Evolutionary conservation across 1,140 invertebrate genomes (phyloP).

Genomic region (Hydropsyche tenuis): DNA sequence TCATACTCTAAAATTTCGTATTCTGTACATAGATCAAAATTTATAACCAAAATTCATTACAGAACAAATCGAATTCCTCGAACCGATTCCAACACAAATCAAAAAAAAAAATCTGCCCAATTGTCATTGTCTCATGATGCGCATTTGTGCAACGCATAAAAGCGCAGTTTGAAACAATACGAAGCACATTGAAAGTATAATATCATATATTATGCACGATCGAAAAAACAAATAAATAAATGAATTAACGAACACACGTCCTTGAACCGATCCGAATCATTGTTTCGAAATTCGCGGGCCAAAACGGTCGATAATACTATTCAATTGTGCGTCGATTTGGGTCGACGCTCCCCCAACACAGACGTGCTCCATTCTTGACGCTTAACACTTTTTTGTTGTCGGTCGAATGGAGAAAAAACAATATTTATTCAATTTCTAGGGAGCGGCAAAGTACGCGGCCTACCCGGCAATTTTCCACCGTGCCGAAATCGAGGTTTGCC

Average conservation of each 20-base stretch:
- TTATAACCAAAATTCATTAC: too few species aligned
- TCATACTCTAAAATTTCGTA: too few species aligned
- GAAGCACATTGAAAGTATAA: background rate
- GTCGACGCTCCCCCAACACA: background rate
- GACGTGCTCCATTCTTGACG: too few species aligned
- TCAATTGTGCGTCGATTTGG: conserved; percentile 8
- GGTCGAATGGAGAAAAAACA: too few species aligned
- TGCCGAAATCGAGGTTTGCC: conserved; percentile 29
- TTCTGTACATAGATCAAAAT: too few species aligned
- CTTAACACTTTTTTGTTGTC: too few species aligned
- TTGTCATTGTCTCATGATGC: background rate
- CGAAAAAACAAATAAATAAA: background rate
- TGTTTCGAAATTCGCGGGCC: background rate
- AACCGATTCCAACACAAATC: too few species aligned
- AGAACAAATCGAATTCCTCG: too few species aligned
- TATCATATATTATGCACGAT: conserved; percentile 1
- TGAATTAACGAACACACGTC: background rate
- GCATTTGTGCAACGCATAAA: background rate
- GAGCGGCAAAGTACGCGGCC: background rate
- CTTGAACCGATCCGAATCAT: background rate
- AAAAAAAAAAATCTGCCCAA: background rate
- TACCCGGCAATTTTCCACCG: conserved; percentile 43
- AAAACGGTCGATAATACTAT: background rate
- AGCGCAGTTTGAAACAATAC: background rate
- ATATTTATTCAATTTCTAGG: conserved; percentile 42